phyloP scores from a whole-genome alignment of 2,888 invertebrate species.

The Lamellibrachia satsuma region DNA sequence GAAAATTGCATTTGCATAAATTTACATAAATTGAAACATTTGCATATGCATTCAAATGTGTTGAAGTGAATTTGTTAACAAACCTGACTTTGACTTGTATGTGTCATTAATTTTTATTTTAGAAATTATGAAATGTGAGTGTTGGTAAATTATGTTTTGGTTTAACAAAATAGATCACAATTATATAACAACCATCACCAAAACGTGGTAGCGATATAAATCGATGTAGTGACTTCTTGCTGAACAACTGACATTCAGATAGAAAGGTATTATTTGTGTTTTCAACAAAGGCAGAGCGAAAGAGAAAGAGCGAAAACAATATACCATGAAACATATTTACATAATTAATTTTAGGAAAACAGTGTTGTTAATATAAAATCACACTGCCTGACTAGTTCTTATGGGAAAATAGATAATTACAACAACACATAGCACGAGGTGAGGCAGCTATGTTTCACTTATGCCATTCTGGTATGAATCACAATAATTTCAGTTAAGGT shows the following conservation, averaged over 20 bases:
- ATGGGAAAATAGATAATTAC: no score
- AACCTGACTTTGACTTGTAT: background rate
- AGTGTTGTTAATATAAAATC: background rate
- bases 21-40: no score
- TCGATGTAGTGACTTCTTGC: background rate
- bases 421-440: no score
- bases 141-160: background rate
- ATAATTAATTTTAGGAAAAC: background rate
- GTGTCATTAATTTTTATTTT: background rate
- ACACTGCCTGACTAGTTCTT: background rate
- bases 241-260: background rate
- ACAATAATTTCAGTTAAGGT: no score
- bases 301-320: background rate
- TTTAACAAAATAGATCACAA: background rate
- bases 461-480: no score
- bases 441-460: no score
- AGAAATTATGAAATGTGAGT: constrained; percentile 6
- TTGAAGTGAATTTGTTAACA: background rate
- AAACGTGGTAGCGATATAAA: background rate
- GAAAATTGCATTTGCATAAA: no score
- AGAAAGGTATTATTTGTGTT: background rate
- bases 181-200: background rate
- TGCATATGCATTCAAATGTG: no score
- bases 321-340: background rate
- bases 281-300: background rate